Base-by-base conservation (phyloP, 2,888 invertebrate species). In the Apamea epomidion region DNA sequence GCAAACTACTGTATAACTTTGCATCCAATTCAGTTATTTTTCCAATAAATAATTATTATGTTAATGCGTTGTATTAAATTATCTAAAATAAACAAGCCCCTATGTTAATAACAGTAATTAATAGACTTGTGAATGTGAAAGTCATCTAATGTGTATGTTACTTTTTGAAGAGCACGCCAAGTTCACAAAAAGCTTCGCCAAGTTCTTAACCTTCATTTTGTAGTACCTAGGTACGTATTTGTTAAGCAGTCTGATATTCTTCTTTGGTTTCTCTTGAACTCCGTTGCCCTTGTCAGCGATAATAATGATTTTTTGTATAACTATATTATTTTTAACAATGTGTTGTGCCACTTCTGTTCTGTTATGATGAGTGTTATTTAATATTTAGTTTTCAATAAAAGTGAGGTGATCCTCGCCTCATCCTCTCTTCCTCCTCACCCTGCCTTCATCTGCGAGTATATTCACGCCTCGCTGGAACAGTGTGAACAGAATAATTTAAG, bases 401-500 rank as follows among this genome's bases (percentile, higher is more conserved):
- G 25, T 37, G 37, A 54, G 42, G 54, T n/a, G 71, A 29, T 14
- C 58, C 54, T 29, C 48, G n/a, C n/a, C 25, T 3, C n/a, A 54
- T 8, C 21, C 62, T n/a, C 37, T 29, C 29, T 25, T 0, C 32
- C 6, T 21, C 42, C 60, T 32, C 72, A 2, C 7, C 80, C 37
- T 21, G 48, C 32, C 21, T 32, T 67, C 68, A 51, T 60, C 68
- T 29, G 60, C 54, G 60, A 37, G n/a, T 74, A 69, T 54, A 37
- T 72, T 64, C 74, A 67, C 54, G 77, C 48, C 68, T 45, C 18
- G 65, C 32, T 62, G 74, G 54, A 58, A 65, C n/a, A 32, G 69
- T 73, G 81, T 81, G 74, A 75, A 81, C 81, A 75, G 81, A 83
- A 83, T 76, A 37, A 79, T 80, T 60, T 51, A 67, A 62, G 67